phyloP scores from a whole-genome alignment of 2,113 vertebrate species.

The Heterotis niloticus region DNA sequence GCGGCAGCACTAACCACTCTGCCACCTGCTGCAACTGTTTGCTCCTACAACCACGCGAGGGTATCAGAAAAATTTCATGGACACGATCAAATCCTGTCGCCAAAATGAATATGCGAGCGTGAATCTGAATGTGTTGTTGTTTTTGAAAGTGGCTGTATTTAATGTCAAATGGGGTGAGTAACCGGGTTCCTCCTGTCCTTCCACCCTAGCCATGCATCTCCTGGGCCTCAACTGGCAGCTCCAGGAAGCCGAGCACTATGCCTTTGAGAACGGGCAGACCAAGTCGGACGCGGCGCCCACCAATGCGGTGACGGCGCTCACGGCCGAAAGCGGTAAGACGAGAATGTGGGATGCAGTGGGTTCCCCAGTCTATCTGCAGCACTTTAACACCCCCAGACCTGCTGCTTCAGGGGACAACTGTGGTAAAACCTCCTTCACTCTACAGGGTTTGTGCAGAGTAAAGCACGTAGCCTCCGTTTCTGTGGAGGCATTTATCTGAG shows the following conservation, averaged over 20 bases:
- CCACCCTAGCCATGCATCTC: slow-evolving; percentile 86
- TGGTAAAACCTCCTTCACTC: too few relatives aligned
- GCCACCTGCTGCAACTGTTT: too few relatives aligned
- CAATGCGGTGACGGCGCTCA: slow-evolving; percentile 79
- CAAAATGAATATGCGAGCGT: too few relatives aligned
- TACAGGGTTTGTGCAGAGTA: background rate
- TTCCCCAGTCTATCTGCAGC: background rate
- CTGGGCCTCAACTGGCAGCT: slow-evolving; percentile 98
- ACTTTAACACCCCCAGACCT: background rate
- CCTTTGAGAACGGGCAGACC: slow-evolving; percentile 93
- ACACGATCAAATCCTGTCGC: too few relatives aligned
- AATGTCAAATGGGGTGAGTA: too few relatives aligned
- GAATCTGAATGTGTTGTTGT: too few relatives aligned
- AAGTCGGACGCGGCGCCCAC: slow-evolving; percentile 79
- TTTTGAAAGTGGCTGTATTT: too few relatives aligned
- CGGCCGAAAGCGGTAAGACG: slow-evolving; percentile 83
- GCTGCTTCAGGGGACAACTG: background rate
- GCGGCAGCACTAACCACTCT: too few relatives aligned
- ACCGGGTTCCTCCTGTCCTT: too few relatives aligned
- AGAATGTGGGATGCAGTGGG: too few relatives aligned
- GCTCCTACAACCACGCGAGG: too few relatives aligned
- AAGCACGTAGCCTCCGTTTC: background rate
- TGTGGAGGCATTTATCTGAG: background rate
- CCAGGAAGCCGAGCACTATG: slow-evolving; percentile 87
- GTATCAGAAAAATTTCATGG: too few relatives aligned